These are phyloP conservation scores for Acromyrmex heyeri DNA, from an alignment of 1,140 invertebrate species.

Conservation along the genomic window DNA sequence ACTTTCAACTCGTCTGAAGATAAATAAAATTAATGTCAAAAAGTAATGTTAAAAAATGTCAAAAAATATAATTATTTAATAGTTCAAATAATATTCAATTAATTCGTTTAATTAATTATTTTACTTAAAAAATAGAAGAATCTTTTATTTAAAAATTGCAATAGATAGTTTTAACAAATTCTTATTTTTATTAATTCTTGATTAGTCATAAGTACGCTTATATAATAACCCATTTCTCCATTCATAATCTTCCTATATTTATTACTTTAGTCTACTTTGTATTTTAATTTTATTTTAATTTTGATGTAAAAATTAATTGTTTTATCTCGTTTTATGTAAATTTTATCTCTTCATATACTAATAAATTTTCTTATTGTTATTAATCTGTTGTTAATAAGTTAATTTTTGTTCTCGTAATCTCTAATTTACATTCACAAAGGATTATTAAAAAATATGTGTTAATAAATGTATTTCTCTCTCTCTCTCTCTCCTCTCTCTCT, in stretches of 20 bases:
- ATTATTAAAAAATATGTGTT: constrained; percentile 35
- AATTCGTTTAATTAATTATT: not conserved
- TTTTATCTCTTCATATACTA: not conserved
- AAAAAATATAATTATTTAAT: not conserved
- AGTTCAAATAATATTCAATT: not conserved
- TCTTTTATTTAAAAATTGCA: not conserved
- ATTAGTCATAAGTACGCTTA: not conserved
- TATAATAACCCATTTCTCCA: not conserved
- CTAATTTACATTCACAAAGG: not conserved
- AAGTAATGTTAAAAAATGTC: not conserved
- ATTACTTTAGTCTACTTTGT: not conserved
- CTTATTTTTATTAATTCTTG: constrained; percentile 16
- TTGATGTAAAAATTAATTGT: not conserved
- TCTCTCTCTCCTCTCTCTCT: too few species aligned
- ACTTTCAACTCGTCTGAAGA: not conserved
- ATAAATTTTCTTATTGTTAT: constrained; percentile 15
- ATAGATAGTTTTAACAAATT: not conserved
- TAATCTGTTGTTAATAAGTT: not conserved
- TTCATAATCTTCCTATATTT: not conserved
- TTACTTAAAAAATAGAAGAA: not conserved
- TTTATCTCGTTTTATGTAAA: not conserved
- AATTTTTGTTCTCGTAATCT: not conserved
- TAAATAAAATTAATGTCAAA: not conserved
- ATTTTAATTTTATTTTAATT: not conserved
- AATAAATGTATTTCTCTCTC: constrained; percentile 21